Conservation (phyloP, 1,140 invertebrate genomes). For the Anthonomus grandis region DNA sequence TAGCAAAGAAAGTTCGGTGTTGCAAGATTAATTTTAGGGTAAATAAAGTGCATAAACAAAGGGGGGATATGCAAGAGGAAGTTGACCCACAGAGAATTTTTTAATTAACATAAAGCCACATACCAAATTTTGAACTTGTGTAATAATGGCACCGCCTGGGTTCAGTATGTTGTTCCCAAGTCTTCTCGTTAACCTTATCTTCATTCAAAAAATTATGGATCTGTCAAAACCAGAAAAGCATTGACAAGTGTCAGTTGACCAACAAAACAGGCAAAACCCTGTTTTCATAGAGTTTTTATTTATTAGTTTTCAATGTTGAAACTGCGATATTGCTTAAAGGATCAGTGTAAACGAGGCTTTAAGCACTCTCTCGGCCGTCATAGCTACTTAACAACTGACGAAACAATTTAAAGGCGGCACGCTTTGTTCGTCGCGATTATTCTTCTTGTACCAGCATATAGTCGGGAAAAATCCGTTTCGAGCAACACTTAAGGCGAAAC, state of each 20-base stretch:
- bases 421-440: slow-evolving; percentile 4
- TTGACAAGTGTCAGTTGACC: background rate
- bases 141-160: too few relatives aligned
- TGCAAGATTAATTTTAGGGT: too few relatives aligned
- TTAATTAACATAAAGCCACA: too few relatives aligned
- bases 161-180: too few relatives aligned
- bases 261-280: too few relatives aligned
- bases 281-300: background rate
- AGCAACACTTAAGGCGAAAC: slow-evolving; percentile 13
- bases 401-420: slow-evolving; percentile 22
- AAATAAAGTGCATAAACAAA: too few relatives aligned
- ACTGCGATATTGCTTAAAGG: background rate
- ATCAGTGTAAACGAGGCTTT: background rate
- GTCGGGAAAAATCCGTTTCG: slow-evolving; percentile 13
- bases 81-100: too few relatives aligned
- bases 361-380: background rate
- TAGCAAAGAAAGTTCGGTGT: too few relatives aligned
- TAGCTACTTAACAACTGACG: slow-evolving; percentile 16
- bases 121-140: too few relatives aligned
- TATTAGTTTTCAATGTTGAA: background rate
- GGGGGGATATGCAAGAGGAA: too few relatives aligned
- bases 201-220: background rate
- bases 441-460: slow-evolving; percentile 11
- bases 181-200: background rate
- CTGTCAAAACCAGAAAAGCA: background rate